phyloP scores from a whole-genome alignment of 92 coral and sea anemone genomes.

The Parazoanthus atlanticus region DNA sequence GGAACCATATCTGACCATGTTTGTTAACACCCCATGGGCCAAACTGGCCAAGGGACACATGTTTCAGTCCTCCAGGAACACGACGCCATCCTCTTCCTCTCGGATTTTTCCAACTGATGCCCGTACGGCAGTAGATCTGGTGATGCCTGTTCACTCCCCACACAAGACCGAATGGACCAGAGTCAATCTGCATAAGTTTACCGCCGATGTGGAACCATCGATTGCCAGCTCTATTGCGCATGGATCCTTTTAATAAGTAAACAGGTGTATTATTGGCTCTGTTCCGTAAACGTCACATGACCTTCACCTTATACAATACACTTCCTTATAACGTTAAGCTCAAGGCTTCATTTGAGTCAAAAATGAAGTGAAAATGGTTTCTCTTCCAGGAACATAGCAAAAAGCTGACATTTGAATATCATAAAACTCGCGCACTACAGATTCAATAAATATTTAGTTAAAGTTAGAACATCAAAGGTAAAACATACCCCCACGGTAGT shows the following conservation, averaged over 20 bases:
- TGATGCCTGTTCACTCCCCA: constrained; percentile 48
- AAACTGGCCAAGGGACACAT: not conserved
- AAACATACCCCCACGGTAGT: constrained; percentile 41
- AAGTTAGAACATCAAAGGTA: no score
- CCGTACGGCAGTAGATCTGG: constrained; percentile 46
- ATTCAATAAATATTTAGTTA: no score
- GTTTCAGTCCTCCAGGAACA: constrained; percentile 16
- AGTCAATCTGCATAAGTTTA: constrained; percentile 48
- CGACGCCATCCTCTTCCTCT: constrained; percentile 22
- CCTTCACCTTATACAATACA: no score
- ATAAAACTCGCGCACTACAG: no score
- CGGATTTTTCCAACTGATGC: constrained; percentile 21
- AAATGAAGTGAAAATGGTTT: no score
- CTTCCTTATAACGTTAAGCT: no score
- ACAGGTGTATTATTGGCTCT: not conserved
- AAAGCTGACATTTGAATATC: no score
- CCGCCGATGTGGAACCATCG: constrained; percentile 28
- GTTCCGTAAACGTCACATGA: not conserved
- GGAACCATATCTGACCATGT: constrained; percentile 16
- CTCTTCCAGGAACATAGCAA: no score
- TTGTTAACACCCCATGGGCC: constrained; percentile 42
- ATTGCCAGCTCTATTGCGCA: constrained; percentile 10
- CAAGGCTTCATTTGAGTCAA: no score
- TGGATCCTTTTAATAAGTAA: not conserved
- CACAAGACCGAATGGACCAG: constrained; percentile 49